Base-by-base conservation (phyloP, 1,140 invertebrate species). In the Mercenaria mercenaria region DNA sequence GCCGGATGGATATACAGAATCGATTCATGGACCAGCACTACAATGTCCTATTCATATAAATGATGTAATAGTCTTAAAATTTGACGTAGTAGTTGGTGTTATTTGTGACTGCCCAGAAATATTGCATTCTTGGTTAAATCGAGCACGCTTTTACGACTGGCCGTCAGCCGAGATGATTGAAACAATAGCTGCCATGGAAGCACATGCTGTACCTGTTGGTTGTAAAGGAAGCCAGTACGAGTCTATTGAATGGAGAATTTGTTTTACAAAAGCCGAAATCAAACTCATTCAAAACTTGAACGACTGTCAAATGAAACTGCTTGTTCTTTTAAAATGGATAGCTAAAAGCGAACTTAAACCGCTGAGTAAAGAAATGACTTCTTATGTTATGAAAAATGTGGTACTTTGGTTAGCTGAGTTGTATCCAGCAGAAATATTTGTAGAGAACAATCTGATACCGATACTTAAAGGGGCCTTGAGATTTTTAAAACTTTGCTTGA, bases 201-300 rank as follows among this genome's bases (percentile, higher is more conserved):
- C 20, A 23, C 43, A 74, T 41, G 15, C 74, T 10, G 64, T 74
- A 10, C 82, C 82, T 20, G 41, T 74, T 34, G 82, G 82, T 8
- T 18, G 34, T 18, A 47, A 32, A 11, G 41, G 41, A 6, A 43
- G 34, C 18, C 11, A 32, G 32, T 52, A 72, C 67, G 23, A 69
- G 26, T 18, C 26, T 29, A 18, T 88, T 47, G 41, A 88, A 79
- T 88, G 85, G 85, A 37, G 85, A 47, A 59, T 88, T 23, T 76
- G 74, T 50, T 79, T 61, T 47, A 79, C 26, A 29, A 18, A 18
- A 8, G 67, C n/a, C 18, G 85, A 88, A 41, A 34, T 64, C 2
- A 43, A 64, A 3, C 41, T 88, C 18, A 20, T 56, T 64, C 26
- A 88, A 41, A 76, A 15, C 10, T 88, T 88, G 15, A 88, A 61